phyloP scores from a whole-genome alignment of 2,888 invertebrate species.

The Eumerus sabulonum region DNA sequence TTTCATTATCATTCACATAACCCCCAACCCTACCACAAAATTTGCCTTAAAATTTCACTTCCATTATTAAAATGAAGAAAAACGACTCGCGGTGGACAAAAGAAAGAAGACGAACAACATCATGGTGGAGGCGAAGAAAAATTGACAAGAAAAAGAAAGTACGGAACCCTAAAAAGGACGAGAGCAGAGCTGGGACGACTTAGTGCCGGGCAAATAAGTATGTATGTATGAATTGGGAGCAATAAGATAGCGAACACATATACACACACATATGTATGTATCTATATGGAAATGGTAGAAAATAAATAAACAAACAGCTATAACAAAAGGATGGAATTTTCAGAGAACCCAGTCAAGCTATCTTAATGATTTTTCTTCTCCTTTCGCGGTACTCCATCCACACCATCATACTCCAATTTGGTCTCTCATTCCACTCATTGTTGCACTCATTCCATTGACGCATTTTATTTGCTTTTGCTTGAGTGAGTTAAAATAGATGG shows the following conservation, averaged over 20 bases:
- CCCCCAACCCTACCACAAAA: conserved; percentile 41
- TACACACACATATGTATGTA: conserved; percentile 12
- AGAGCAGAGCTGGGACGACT: too few relatives aligned
- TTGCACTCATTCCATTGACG: conserved; percentile 31
- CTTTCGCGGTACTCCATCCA: conserved; percentile 32
- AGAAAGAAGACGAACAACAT: conserved; percentile 29
- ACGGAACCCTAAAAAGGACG: too few relatives aligned
- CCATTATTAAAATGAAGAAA: conserved; percentile 63
- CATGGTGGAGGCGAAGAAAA: background rate
- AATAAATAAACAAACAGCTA: conserved; percentile 27
- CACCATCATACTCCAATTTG: too few relatives aligned
- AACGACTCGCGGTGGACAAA: conserved; percentile 53
- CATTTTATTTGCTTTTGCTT: conserved; percentile 51
- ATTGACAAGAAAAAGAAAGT: too few relatives aligned
- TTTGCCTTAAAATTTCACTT: conserved; percentile 61
- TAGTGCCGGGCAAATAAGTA: background rate
- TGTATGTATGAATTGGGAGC: conserved; percentile 12
- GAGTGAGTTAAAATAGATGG: conserved; percentile 57
- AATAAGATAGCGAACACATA: conserved; percentile 29
- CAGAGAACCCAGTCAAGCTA: conserved; percentile 55
- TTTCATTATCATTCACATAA: conserved; percentile 32
- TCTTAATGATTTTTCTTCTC: conserved; percentile 65
- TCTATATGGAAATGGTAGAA: background rate
- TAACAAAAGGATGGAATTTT: conserved; percentile 58
- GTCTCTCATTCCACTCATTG: too few relatives aligned